A percentile compares a stretch with the other conserved stretches of the same genome.
These are phyloP conservation scores for Cyrtonyx montezumae DNA, from an alignment of 2,113 vertebrate genomes.

Conservation along the genomic window DNA sequence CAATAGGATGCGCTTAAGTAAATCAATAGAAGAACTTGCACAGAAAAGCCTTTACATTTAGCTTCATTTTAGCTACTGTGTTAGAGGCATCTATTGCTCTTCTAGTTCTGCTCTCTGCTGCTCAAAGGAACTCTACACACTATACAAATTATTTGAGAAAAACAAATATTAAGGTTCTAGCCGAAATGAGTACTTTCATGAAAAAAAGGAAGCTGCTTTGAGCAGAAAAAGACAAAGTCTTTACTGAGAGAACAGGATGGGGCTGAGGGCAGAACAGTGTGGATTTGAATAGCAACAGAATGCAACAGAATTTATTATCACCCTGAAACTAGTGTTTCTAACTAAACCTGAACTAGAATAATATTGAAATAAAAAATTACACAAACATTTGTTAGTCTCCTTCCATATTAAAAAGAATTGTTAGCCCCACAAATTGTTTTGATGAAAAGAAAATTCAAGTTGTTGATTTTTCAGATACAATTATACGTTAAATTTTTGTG, in stretches of 20 bases:
- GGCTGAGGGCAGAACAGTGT: background rate
- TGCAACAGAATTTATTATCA: background rate
- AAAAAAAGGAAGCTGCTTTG: slow-evolving; percentile 68
- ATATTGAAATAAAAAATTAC: background rate
- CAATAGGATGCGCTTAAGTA: slow-evolving; percentile 15
- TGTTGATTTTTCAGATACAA: background rate
- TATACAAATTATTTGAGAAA: slow-evolving; percentile 66
- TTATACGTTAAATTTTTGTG: background rate
- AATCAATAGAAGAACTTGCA: slow-evolving; percentile 47
- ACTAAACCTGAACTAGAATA: background rate
- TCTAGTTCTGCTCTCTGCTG: slow-evolving; percentile 36
- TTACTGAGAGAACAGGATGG: background rate
- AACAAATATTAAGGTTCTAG: slow-evolving; percentile 65
- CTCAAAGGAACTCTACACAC: slow-evolving; percentile 58
- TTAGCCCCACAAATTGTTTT: background rate
- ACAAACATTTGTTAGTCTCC: background rate
- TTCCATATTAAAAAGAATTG: background rate
- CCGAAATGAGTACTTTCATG: slow-evolving; percentile 70
- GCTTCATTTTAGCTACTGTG: slow-evolving; percentile 50
- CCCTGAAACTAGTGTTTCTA: background rate
- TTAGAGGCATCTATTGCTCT: slow-evolving; percentile 69
- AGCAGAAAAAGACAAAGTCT: slow-evolving; percentile 39
- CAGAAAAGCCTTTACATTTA: slow-evolving; percentile 50
- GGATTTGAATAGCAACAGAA: background rate
- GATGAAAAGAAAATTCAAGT: background rate